Base-by-base conservation (phyloP, 2,113 vertebrate species). In the Myiozetetes cayanensis region DNA sequence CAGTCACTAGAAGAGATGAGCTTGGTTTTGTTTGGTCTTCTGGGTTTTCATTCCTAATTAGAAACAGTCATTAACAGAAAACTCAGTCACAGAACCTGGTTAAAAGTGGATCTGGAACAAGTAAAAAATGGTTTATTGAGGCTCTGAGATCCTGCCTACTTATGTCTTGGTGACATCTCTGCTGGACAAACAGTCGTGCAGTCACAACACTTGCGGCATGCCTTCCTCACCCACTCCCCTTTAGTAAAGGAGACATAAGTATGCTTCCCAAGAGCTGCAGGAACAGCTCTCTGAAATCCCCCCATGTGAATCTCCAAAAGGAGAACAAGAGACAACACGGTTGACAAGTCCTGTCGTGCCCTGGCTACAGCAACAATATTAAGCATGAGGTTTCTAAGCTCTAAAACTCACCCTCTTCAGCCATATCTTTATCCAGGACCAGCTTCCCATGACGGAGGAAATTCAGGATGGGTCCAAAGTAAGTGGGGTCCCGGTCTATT, bases 401-500 rank as follows among this genome's bases (percentile, higher is more conserved):
- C 46, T 55, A 67, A 58, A 18, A 97, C 98, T 98, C 89, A 99
- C 99, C 99, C 98, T 99, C 99, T 96, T 99, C 99, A 37, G 99
- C 99, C 96, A 99, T 98, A 93, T 99, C 98, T 98, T 99, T 99
- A 98, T 99, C 99, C 97, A 99, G 97, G 73, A 99, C 99, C 96
- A 99, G 98, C 86, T 99, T 99, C 70, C 99, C 99, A 46, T 99
- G 99, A 70, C 99, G 98, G 71, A 99, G 97, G 96, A 99, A 99
- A 98, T 99, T 99, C 90, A 99, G 98, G 95, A 99, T 99, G 66
- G 99, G 99, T n/a, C 99, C 99, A 66, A 99, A 99, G 97, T 99
- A 99, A 81, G 99, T 99, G 47, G 99, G 99, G 94, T 99, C 99
- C 21, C 99, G 98, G 97, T 99, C 99, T 44, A 99, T 99, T 85